Evolutionary conservation across 2,888 invertebrate genomes (phyloP).

Genomic region (Chironomus tentans): DNA sequence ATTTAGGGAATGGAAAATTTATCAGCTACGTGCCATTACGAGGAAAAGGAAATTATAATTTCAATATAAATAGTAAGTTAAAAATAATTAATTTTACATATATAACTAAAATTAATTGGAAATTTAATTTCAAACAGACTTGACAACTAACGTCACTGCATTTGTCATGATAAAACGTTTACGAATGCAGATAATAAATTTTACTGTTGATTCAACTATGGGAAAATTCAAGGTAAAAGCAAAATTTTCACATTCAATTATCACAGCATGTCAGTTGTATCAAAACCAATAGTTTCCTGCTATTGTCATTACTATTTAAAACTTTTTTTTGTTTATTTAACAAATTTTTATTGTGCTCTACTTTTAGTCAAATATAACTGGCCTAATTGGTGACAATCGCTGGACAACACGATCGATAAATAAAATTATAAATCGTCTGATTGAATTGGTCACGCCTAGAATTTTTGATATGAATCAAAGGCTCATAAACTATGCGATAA

Average conservation of each 20-base stretch:
- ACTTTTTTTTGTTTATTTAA: not conserved
- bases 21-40: slow-evolving; percentile 10
- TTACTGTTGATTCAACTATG: slow-evolving; percentile 7
- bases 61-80: slow-evolving; percentile 9
- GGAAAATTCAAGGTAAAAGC: not conserved
- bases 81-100: not conserved
- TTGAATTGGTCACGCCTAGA: not conserved
- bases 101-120: not conserved
- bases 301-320: not conserved
- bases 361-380: slow-evolving; percentile 18
- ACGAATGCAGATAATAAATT: slow-evolving; percentile 11
- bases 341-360: not conserved
- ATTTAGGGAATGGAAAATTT: slow-evolving; percentile 14
- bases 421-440: slow-evolving; percentile 18
- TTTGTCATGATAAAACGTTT: not conserved
- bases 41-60: slow-evolving; percentile 13
- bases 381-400: not conserved
- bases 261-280: not conserved
- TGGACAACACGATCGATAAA: slow-evolving; percentile 10
- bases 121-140: not conserved
- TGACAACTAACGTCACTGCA: slow-evolving; percentile 8
- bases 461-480: slow-evolving; percentile 18
- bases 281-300: not conserved
- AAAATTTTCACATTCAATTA: not conserved
- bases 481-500: slow-evolving; percentile 7